phyloP scores from a whole-genome alignment of 2,888 invertebrate species.

The Pristionchus entomophagus region DNA sequence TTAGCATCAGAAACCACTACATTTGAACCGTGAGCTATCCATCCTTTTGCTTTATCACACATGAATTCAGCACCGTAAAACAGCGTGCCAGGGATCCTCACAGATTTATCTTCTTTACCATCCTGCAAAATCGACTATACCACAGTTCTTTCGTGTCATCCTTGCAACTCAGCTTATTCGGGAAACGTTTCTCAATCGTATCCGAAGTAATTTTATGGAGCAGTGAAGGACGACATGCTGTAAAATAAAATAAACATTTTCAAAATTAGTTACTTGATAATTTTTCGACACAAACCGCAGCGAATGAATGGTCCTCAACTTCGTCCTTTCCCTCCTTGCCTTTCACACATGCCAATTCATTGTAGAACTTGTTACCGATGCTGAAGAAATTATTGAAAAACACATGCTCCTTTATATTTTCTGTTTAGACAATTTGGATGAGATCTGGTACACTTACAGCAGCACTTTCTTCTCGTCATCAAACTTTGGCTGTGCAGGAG shows the following conservation, averaged over 20 bases:
- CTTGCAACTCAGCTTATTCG: neutral
- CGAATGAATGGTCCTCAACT: neutral
- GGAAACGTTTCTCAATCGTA: neutral
- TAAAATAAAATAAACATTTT: neutral
- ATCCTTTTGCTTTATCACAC: neutral
- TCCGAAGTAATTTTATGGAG: neutral
- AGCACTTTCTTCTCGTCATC: neutral
- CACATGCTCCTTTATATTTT: no score
- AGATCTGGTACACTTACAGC: no score
- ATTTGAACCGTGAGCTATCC: neutral
- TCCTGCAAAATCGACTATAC: neutral
- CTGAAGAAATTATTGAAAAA: neutral
- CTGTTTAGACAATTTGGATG: no score
- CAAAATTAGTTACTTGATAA: neutral
- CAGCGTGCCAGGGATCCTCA: neutral
- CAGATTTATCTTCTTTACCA: no score
- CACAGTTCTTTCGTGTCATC: neutral
- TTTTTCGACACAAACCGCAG: neutral
- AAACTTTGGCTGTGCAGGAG: neutral
- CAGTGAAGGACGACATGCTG: neutral
- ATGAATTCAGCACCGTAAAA: neutral
- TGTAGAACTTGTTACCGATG: neutral
- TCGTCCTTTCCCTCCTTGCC: neutral
- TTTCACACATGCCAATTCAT: neutral
- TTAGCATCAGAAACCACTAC: neutral